Percentiles rank a stretch among this genome's conserved stretches.
Evolutionary conservation across 2,797 vertebrate species (phyloP).

Genomic region (Pseudomugil tenellus): DNA sequence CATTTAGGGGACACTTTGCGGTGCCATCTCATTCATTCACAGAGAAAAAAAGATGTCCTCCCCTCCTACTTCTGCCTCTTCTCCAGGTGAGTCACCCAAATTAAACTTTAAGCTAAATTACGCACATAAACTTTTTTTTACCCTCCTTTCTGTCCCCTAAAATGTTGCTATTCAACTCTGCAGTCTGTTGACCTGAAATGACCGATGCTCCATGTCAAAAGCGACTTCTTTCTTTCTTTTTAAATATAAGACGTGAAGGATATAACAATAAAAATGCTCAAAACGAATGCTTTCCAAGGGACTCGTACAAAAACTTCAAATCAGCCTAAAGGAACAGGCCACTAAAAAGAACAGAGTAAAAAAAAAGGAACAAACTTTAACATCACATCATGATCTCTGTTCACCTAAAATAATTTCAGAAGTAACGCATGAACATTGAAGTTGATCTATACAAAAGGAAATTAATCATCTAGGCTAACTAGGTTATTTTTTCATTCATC

Average conservation of each 20-base stretch:
- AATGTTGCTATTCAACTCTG: background rate
- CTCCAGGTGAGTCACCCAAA: constrained; percentile 71
- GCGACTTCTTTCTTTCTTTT: background rate
- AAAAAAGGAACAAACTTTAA: background rate
- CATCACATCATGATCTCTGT: background rate
- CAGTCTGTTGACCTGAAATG: constrained; percentile 45
- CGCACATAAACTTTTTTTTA: background rate
- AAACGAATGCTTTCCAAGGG: background rate
- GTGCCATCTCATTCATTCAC: constrained; percentile 34
- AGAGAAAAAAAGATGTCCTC: constrained; percentile 64
- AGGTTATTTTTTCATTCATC: background rate
- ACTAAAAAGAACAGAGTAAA: too few relatives aligned
- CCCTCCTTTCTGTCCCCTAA: background rate
- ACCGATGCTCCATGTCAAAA: constrained; percentile 16
- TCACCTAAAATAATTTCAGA: too few relatives aligned
- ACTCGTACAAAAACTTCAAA: background rate
- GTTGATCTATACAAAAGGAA: background rate
- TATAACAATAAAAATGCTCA: background rate
- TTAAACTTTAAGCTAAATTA: background rate
- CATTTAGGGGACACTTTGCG: constrained; percentile 9
- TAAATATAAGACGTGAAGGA: background rate
- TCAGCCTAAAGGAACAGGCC: background rate
- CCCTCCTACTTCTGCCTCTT: constrained; percentile 37
- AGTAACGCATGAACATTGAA: background rate
- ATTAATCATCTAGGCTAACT: background rate